A percentile compares a stretch with the other conserved stretches of the same genome.
phyloP scores from a whole-genome alignment of 1,140 invertebrate species.

The Ridgeia piscesae region DNA sequence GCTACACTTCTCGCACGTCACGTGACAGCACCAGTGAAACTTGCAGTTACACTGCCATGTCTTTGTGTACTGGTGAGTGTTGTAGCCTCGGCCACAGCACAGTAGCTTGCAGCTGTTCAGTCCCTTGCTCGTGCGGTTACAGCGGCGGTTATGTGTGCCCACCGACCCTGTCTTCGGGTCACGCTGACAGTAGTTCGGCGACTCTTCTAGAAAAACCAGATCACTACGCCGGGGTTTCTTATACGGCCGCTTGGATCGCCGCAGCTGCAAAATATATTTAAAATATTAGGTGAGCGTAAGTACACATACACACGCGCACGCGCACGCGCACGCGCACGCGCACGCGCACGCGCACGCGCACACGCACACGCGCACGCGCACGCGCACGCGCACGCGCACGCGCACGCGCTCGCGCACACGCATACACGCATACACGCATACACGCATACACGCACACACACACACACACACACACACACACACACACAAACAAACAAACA shows the following conservation, averaged over 20 bases:
- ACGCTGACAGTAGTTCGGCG: conserved; percentile 90
- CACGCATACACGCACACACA: too few relatives aligned
- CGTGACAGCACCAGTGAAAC: conserved; percentile 62
- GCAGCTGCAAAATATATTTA: conserved; percentile 46
- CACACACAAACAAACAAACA: too few relatives aligned
- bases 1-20: conserved; percentile 59
- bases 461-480: too few relatives aligned
- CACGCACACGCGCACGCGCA: too few relatives aligned
- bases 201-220: conserved; percentile 84
- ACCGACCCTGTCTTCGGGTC: conserved; percentile 63
- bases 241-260: conserved; percentile 68
- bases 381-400: too few relatives aligned
- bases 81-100: conserved; percentile 64
- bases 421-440: too few relatives aligned
- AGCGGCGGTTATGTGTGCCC: conserved; percentile 57
- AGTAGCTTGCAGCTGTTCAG: conserved; percentile 61
- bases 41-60: conserved; percentile 61
- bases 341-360: too few relatives aligned
- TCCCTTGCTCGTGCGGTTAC: conserved; percentile 56
- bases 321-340: too few relatives aligned
- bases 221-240: conserved; percentile 64
- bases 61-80: conserved; percentile 55
- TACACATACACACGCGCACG: neutral
- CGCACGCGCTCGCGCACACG: too few relatives aligned
- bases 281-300: neutral